Evolutionary conservation across 2,113 vertebrate genomes (phyloP), one percentile per base, ranked within the genome.

Genomic region (Ptychochromis oligacanthus): DNA sequence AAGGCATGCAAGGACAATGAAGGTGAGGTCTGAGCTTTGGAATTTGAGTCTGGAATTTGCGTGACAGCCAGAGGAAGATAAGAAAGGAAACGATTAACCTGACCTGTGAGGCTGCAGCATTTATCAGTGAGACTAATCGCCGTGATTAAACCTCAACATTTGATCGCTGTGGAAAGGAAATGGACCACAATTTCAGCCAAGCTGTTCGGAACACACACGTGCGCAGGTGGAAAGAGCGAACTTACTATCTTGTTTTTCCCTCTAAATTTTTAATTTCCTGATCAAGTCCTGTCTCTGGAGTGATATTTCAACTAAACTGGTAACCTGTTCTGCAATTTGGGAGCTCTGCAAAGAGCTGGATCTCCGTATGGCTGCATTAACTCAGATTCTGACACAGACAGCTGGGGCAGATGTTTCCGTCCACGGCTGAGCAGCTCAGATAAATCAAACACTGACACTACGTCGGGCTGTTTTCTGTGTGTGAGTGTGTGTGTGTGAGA

Each of bases 261-360:
- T 43, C 43, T 77, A 59, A 80, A 86, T 81, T 74, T 90, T 91
- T 91, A 79, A 92, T 91, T 92, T 92, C 92, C 87, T 91, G 87
- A 90, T 90, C 77, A 65, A 72, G 81, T 77, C 28, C 20, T 17
- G 60, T 80, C 83, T 79, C 81, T 3, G 15, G 85, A 59, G 88
- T 74, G 57, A 77, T 36, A 83, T 60, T 87, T 18, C 26, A 22
- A 6, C 38, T 61, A 22, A 76, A 84, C 43, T 28, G 61, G 75
- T 84, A 79, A 79, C 80, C 56, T 79, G 54, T 72, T 59, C 49
- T 22, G 40, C 77, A 36, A 64, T 74, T 57, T 43, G 31, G 81
- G 46, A 43, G 38, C 13, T 46, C 26, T 26, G 65, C 17, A 38
- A 14, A 58, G 75, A 62, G 59, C 80, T 55, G 77, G 72, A 62